Evolutionary conservation across 92 coral and sea anemone genomes (phyloP), one percentile per base, ranked within the genome.

Genomic region (Palythoa caribaeorum): DNA sequence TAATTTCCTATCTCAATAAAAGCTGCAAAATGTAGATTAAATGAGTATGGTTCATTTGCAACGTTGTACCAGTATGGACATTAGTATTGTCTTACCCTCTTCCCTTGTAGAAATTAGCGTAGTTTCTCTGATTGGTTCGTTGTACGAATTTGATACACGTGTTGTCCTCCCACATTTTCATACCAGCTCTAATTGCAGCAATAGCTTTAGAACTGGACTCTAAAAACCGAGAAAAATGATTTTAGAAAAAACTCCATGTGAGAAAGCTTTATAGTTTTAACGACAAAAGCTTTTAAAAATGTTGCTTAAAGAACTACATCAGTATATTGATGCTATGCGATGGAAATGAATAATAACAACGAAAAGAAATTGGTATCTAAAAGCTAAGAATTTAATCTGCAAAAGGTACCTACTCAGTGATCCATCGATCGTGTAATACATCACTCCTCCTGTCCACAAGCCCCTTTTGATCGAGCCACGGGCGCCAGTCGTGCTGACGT

Each of bases 91-190:
- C 90, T 87, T 88, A 93, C 98, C 98, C 98, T 79, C 96, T 88
- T 17, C 97, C 96, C 5, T 21, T 19, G 57, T 80, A 72, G 85
- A 96, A 96, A 38, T 87, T 78, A 0, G 97, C 98, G 69, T 96
- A 96, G 75, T 89, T 86, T 57, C 90, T 88, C 68, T 94, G 92
- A 68, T 84, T 90, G 77, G 73, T 81, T 44, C 93, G 68, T 70
- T 83, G 83, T 62, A 88, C 89, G 88, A 94, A 96, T 63, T 80
- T 81, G 89, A 96, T 90, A 40, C 98, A 94, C 9, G 98, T 96
- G 83, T 94, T 96, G 37, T 93, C 94, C 13, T 88, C 57, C 98
- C 98, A 96, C 95, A 92, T 92, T 62, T 89, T 88, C 96, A 96
- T 96, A 20, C 96, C 98, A 3, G 93, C 94, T 57, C 92, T 48